phyloP scores from a whole-genome alignment of 2,113 vertebrate genomes.

The Python bivittatus region DNA sequence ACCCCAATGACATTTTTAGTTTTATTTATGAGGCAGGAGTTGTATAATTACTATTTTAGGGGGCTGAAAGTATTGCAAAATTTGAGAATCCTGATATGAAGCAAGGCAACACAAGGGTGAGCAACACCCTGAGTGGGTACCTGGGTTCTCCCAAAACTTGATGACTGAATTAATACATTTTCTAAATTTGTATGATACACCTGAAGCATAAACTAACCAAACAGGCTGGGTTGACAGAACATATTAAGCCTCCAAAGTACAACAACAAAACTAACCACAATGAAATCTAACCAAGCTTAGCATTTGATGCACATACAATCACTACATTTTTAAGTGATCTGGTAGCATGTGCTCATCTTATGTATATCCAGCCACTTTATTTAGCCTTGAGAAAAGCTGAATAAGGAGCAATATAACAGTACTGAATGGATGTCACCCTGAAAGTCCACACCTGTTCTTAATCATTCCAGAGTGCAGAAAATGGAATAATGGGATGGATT shows the following conservation, averaged over 20 bases:
- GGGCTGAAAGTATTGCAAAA: background rate
- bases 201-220: background rate
- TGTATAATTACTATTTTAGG: background rate
- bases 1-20: background rate
- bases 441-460: background rate
- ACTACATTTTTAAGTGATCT: background rate
- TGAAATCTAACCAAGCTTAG: background rate
- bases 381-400: background rate
- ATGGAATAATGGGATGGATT: background rate
- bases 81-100: background rate
- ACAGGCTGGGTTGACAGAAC: background rate
- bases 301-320: background rate
- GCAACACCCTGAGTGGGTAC: background rate
- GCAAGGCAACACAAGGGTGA: background rate
- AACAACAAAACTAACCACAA: background rate
- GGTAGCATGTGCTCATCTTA: background rate
- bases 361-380: background rate
- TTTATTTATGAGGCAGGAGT: background rate
- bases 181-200: background rate
- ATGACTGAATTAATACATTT: background rate
- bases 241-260: background rate
- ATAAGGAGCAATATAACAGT: background rate
- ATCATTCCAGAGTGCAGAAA: background rate
- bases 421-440: background rate
- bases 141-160: background rate